These are phyloP conservation scores for Diogma glabrata DNA, from an alignment of 2,888 invertebrate genomes.

Conservation along the genomic window DNA sequence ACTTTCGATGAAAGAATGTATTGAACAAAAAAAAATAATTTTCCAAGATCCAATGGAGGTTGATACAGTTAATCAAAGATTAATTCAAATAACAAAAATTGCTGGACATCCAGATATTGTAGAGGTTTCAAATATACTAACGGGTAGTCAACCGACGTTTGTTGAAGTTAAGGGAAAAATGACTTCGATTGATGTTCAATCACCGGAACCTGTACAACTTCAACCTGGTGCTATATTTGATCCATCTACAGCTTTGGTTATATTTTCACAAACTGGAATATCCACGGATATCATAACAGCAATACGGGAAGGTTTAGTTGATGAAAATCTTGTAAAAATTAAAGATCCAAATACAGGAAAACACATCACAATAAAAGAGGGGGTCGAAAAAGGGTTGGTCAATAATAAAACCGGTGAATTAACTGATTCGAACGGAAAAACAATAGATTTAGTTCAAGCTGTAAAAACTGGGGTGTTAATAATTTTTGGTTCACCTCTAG, in stretches of 20 bases:
- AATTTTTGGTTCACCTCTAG: constrained; percentile 62
- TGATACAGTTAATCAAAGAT: constrained; percentile 43
- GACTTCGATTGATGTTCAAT: constrained; percentile 31
- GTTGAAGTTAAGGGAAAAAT: constrained; percentile 33
- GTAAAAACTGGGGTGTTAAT: constrained; percentile 65
- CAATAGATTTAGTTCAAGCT: constrained; percentile 59
- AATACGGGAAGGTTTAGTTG: constrained; percentile 61
- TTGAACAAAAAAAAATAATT: constrained; percentile 50
- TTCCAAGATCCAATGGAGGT: constrained; percentile 43
- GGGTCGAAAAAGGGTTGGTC: constrained; percentile 62
- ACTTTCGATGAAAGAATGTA: constrained; percentile 64
- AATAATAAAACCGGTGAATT: constrained; percentile 60
- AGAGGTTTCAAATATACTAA: constrained; percentile 49
- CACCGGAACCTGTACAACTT: constrained; percentile 59
- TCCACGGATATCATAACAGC: constrained; percentile 64
- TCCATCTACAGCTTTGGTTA: constrained; percentile 61
- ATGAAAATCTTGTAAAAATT: constrained; percentile 54
- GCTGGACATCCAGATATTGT: constrained; percentile 60
- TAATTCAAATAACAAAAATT: constrained; percentile 61
- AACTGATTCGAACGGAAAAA: constrained; percentile 47
- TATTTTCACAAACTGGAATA: constrained; percentile 57
- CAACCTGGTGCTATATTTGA: constrained; percentile 64
- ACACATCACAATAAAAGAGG: constrained; percentile 58
- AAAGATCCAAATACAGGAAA: constrained; percentile 57
- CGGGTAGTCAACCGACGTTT: constrained; percentile 38